A percentile compares a stretch with the other conserved stretches of the same genome.
Evolutionary conservation across 2,113 vertebrate species (phyloP).

Genomic region (Heterocephalus glaber): DNA sequence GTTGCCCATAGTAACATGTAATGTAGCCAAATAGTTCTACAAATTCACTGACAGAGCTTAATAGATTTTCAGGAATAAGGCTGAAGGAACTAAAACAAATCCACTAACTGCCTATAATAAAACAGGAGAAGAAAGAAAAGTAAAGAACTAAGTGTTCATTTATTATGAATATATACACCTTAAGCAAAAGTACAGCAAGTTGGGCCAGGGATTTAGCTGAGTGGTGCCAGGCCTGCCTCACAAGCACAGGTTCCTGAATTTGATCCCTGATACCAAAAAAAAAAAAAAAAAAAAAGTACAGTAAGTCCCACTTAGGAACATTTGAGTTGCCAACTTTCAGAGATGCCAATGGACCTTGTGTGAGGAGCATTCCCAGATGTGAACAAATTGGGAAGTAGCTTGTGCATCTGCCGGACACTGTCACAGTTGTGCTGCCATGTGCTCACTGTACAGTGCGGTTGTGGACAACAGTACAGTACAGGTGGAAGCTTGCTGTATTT

Average conservation of each 20-base stretch:
- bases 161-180: not conserved
- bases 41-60: not conserved
- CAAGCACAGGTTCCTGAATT: no score
- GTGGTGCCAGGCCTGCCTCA: no score
- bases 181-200: not conserved
- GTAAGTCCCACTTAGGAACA: not conserved
- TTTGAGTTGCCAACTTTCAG: not conserved
- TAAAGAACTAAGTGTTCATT: not conserved
- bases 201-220: no score
- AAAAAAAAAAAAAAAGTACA: not conserved
- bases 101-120: not conserved
- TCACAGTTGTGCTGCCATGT: not conserved
- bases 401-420: not conserved
- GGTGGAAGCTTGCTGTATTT: not conserved
- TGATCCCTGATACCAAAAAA: no score
- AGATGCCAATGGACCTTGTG: accelerated
- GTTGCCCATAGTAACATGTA: not conserved
- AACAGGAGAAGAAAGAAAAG: not conserved
- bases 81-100: not conserved
- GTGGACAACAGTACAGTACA: no score
- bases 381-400: not conserved
- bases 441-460: not conserved
- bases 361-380: not conserved
- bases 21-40: not conserved
- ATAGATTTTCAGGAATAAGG: not conserved